Percentiles rank a stretch among this genome's conserved stretches.
Evolutionary conservation across 1,140 invertebrate species (phyloP).

Genomic region (Chrysomallon squamiferum): DNA sequence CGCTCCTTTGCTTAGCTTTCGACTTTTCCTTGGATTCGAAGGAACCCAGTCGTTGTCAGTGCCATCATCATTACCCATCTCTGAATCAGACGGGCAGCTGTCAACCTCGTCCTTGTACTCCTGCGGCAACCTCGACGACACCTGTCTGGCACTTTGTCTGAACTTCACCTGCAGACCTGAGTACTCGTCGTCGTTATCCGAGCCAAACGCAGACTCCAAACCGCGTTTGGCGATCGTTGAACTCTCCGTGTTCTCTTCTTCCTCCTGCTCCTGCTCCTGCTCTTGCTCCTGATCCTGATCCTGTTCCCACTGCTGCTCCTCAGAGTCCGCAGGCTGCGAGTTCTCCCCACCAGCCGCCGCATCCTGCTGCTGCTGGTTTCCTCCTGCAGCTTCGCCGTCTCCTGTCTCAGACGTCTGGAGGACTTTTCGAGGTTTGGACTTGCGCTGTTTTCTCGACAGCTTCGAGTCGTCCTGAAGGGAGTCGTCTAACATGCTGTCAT

Average conservation of each 20-base stretch:
- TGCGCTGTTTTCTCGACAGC: background rate
- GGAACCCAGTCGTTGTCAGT: conserved; percentile 14
- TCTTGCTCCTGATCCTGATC: background rate
- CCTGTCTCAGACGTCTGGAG: conserved; percentile 25
- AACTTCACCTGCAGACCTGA: background rate
- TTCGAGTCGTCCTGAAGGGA: background rate
- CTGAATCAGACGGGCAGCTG: background rate
- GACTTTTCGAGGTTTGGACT: conserved; percentile 8
- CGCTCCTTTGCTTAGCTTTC: conserved; percentile 10
- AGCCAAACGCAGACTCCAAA: background rate
- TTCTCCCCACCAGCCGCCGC: conserved; percentile 5
- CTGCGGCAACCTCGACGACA: background rate
- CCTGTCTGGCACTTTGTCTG: background rate
- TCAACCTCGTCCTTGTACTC: background rate
- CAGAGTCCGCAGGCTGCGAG: background rate
- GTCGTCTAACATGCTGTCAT: conserved; percentile 11
- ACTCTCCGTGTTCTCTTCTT: background rate
- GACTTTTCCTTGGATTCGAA: background rate
- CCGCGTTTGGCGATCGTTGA: background rate
- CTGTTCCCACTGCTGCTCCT: background rate
- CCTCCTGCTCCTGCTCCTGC: background rate
- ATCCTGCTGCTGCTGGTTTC: conserved; percentile 3
- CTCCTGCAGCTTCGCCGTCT: conserved; percentile 31
- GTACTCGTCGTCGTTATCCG: background rate
- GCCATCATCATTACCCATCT: conserved; percentile 17